phyloP scores from a whole-genome alignment of 2,113 vertebrate genomes.

The Thalassoma bifasciatum region DNA sequence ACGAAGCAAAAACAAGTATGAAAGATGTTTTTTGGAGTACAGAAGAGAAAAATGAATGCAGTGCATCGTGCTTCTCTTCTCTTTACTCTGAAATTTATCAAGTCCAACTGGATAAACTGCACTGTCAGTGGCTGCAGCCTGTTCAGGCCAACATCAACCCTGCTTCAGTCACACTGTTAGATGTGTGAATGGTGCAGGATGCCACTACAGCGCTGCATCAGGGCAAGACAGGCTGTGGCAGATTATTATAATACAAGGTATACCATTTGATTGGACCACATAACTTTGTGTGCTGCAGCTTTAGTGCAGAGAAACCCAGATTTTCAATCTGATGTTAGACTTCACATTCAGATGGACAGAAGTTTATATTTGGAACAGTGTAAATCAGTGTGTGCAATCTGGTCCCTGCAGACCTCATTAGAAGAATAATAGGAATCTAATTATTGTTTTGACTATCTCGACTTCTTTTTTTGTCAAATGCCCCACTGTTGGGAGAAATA shows the following conservation, averaged over 20 bases:
- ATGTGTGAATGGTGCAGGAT: constrained; percentile 19
- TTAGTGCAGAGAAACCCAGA: constrained; percentile 18
- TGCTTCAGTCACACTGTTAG: constrained; percentile 25
- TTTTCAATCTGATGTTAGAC: constrained; percentile 25
- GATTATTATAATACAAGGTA: neutral
- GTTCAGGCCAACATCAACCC: constrained; percentile 24
- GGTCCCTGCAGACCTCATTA: constrained; percentile 19
- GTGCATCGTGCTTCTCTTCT: neutral
- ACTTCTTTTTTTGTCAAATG: neutral
- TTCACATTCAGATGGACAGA: constrained; percentile 13
- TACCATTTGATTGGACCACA: constrained; percentile 12
- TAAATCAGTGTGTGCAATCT: neutral
- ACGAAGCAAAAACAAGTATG: constrained; percentile 19
- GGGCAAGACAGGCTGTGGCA: neutral
- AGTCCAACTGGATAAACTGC: constrained; percentile 14
- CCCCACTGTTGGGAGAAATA: neutral
- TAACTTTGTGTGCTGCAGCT: constrained; percentile 24
- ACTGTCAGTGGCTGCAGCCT: constrained; percentile 28
- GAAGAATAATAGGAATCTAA: neutral
- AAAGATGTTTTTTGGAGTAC: neutral
- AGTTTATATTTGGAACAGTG: constrained; percentile 1
- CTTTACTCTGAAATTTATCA: neutral
- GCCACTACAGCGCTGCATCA: constrained; percentile 24
- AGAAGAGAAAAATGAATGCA: neutral
- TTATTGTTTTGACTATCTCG: neutral